A percentile compares a stretch with the other conserved stretches of the same genome.
Evolutionary conservation across 1,140 invertebrate species (phyloP).

Genomic region (Anastrepha ludens): DNA sequence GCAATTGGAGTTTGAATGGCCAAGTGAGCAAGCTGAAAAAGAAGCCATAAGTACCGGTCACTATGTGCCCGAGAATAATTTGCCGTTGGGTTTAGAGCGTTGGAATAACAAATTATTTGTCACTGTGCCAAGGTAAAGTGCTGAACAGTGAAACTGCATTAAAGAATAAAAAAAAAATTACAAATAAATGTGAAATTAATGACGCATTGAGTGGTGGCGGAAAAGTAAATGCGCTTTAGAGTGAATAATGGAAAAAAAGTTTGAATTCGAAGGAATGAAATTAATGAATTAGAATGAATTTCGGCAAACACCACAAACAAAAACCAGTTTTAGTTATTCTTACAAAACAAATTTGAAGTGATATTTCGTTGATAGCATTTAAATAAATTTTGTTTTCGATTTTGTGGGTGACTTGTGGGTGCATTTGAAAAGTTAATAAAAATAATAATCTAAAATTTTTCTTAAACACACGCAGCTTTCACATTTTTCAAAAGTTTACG

Average conservation of each 20-base stretch:
- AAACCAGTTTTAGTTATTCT: background rate
- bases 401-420: too few species aligned
- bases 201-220: background rate
- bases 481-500: background rate
- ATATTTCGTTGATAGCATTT: background rate
- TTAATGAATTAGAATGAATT: background rate
- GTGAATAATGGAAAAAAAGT: background rate
- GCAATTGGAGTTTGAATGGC: constrained; percentile 82
- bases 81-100: constrained; percentile 82
- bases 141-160: constrained; percentile 21
- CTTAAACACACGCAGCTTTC: background rate
- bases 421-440: too few species aligned
- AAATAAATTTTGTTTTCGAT: background rate
- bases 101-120: constrained; percentile 87
- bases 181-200: constrained; percentile 6
- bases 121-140: constrained; percentile 79
- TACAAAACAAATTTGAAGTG: background rate
- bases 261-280: background rate
- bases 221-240: background rate
- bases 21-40: constrained; percentile 78
- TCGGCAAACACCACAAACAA: background rate
- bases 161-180: background rate
- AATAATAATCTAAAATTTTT: background rate
- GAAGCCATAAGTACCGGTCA: constrained; percentile 78
- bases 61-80: constrained; percentile 82